Conservation (phyloP, 2,113 vertebrate species). For the Spea bombifrons region DNA sequence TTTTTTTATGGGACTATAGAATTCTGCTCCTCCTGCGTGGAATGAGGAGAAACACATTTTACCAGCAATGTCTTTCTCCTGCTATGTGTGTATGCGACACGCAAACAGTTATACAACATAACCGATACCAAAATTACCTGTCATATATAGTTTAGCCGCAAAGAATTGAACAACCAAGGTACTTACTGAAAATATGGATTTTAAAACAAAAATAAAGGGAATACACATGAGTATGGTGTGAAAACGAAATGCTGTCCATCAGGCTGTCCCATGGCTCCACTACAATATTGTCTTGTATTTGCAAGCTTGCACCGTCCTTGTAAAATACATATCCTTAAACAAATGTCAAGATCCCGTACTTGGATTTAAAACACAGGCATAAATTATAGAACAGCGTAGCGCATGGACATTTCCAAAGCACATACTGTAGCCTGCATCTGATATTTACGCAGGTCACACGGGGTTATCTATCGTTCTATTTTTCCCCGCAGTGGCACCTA, state of each 20-base stretch:
- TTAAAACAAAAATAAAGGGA: neutral
- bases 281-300: neutral
- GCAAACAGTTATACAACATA: no score
- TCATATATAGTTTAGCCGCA: no score
- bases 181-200: neutral
- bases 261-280: neutral
- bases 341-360: conserved; percentile 11
- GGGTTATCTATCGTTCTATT: neutral
- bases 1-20: no score
- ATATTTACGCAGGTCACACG: neutral
- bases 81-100: no score
- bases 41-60: no score
- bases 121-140: no score
- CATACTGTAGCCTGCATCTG: neutral
- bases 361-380: neutral
- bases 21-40: no score
- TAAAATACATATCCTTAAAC: neutral
- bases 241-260: neutral
- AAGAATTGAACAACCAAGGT: no score
- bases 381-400: neutral
- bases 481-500: no score
- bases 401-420: neutral
- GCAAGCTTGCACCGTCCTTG: neutral
- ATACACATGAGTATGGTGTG: neutral
- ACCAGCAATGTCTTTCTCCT: no score